Base-by-base conservation (phyloP, 53 echinoderm and acorn worm species). In the Temnopleurus reevesii region DNA sequence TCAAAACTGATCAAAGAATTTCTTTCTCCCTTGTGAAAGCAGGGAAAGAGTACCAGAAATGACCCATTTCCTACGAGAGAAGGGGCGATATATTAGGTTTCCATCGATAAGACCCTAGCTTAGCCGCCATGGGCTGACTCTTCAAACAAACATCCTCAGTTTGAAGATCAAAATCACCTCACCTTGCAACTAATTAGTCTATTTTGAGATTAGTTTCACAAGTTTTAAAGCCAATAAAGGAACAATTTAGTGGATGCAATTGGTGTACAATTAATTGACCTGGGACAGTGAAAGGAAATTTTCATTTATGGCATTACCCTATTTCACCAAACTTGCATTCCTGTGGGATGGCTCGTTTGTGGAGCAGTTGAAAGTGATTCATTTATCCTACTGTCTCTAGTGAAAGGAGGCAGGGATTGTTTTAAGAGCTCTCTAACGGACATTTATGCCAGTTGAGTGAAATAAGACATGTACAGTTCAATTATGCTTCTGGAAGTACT, bases 121-220 rank as follows among this genome's bases (percentile, higher is more conserved):
- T 10, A 41, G 38, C 71, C 21, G 71, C 38, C 21, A 21, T 2
- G 71, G 71, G 71, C n/a, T 27, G 35, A 38, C 71, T 43, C 3
- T n/a, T n/a, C 23, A 41, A 71, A 43, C 21, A 71, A 71, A 71
- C 71, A 71, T 71, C 71, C 71, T 41, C 36, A 41, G 15, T 38
- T 2, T 34, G 19, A 9, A 8, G 71, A 71, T 71, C 41, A 41
- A 3, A 41, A 71, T 71, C 36, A 4, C 63, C 33, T 33, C n/a
- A 41, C 71, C 41, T 71, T 71, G 36, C 71, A 71, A 71, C 71
- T 38, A 71, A 71, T 71, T 71, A 21, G 71, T 71, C 36, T 71
- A 71, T 63, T 63, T 63, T 63, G 12, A 33, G 29, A 63, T 3
- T 33, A 29, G 63, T 63, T 63, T 63, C 63, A 63, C 33, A 33